Evolutionary conservation across 2,888 invertebrate genomes (phyloP).

Genomic region (Himalopsyche kuldschensis): DNA sequence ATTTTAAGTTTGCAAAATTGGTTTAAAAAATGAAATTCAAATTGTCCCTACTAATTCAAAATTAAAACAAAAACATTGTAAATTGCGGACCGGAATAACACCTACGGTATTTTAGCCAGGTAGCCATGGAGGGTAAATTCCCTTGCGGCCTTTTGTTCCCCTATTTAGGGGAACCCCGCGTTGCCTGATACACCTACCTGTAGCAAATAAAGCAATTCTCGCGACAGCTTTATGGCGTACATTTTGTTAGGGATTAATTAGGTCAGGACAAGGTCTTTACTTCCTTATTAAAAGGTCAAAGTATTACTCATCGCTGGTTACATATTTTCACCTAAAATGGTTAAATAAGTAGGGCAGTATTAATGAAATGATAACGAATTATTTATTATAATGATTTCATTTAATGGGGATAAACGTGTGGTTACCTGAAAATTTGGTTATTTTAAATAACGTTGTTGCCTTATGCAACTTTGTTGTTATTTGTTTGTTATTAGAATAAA

Average conservation of each 20-base stretch:
- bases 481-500: too few species aligned
- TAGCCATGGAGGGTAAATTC: background rate
- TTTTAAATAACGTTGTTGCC: too few species aligned
- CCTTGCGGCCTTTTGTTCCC: background rate
- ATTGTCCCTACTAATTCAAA: background rate
- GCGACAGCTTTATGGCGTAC: constrained; percentile 11
- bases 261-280: background rate
- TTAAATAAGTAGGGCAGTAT: background rate
- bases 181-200: constrained; percentile 15
- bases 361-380: background rate
- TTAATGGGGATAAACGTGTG: too few species aligned
- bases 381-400: background rate
- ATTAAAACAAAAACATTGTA: background rate
- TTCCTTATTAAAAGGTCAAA: background rate
- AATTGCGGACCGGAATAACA: background rate
- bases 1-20: background rate
- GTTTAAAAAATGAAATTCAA: background rate
- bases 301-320: background rate
- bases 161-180: constrained; percentile 9
- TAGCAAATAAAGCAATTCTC: constrained; percentile 27
- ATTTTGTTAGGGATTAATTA: constrained; percentile 28
- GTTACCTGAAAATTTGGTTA: too few species aligned
- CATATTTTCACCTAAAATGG: background rate
- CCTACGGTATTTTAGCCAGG: background rate
- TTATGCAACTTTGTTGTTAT: too few species aligned